Base-by-base conservation (phyloP, 2,113 vertebrate genomes). In the Phainopepla nitens region DNA sequence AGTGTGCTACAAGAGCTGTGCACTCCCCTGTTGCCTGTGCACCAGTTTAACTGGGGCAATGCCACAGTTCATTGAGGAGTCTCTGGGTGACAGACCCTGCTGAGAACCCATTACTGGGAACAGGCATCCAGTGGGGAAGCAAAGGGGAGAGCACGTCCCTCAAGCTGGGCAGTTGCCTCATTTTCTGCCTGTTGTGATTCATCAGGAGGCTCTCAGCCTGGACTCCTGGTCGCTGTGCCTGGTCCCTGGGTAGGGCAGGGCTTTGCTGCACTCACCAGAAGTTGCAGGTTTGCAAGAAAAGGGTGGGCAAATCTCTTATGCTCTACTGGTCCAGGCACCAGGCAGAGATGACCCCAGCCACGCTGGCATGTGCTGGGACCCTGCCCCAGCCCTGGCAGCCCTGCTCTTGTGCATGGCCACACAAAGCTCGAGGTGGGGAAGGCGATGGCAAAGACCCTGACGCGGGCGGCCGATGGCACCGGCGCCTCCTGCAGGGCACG, bases 401-500 rank as follows among this genome's bases (percentile, higher is more conserved):
- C 65, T 45, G 54, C 36, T 78, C 25, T n/a, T 61, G 35, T 24
- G n/a, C 3, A 0, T 2, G 4, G 36, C 9, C 23, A 57, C 60
- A 6, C 2, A 0, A 15, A 75, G 36, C 66, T 89, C 1, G 0
- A 36, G 54, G 16, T 4, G 8, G 6, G 16, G 13, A 4, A 57
- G n/a, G 45, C n/a, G 4, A 2, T 1, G 0, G 20, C 35, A 7
- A 35, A 47, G 39, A 8, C 36, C 25, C 5, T 3, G 14, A 11
- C 27, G 31, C 5, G 0, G 0, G 16, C 0, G 0, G 9, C 28
- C 9, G 42, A 58, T 0, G 0, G n/a, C 20, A 0, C 36, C 11
- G 6, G 42, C 47, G 31, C 70, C 57, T 68, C 42, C 75, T 31
- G 45, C 71, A 22, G 14, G 0, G 8, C 21, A 5, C 0, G 0